Conservation (phyloP, 2,888 invertebrate species). For the Erynnis tages region DNA sequence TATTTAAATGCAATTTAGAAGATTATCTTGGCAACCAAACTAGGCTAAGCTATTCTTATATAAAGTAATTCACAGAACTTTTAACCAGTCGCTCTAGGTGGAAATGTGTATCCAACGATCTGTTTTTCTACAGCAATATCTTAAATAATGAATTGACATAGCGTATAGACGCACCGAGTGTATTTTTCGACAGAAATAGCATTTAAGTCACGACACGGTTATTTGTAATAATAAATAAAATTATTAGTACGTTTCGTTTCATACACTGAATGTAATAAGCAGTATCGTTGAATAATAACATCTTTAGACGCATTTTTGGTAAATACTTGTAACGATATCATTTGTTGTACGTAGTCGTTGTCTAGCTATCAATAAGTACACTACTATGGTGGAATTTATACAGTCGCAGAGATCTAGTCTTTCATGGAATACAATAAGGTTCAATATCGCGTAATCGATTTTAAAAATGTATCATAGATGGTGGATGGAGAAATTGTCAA, state of each 20-base stretch:
- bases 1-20: too few relatives aligned
- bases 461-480: conserved; percentile 16
- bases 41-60: too few relatives aligned
- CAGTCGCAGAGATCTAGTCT: conserved; percentile 23
- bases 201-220: neutral
- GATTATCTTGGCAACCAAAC: too few relatives aligned
- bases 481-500: too few relatives aligned
- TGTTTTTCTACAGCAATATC: too few relatives aligned
- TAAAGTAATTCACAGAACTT: too few relatives aligned
- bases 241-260: neutral
- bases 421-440: conserved; percentile 23
- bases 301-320: conserved; percentile 4
- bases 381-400: conserved; percentile 1
- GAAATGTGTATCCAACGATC: too few relatives aligned
- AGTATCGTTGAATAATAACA: conserved; percentile 17
- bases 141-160: conserved; percentile 14
- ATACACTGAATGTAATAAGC: conserved; percentile 5
- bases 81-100: too few relatives aligned
- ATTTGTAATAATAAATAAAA: conserved; percentile 1
- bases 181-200: conserved; percentile 24
- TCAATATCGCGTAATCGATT: conserved; percentile 19
- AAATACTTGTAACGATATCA: neutral
- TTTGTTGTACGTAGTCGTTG: conserved; percentile 19
- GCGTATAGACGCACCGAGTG: conserved; percentile 15
- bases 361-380: conserved; percentile 12